phyloP scores from a whole-genome alignment of 2,113 vertebrate species.

The Cyanistes caeruleus region DNA sequence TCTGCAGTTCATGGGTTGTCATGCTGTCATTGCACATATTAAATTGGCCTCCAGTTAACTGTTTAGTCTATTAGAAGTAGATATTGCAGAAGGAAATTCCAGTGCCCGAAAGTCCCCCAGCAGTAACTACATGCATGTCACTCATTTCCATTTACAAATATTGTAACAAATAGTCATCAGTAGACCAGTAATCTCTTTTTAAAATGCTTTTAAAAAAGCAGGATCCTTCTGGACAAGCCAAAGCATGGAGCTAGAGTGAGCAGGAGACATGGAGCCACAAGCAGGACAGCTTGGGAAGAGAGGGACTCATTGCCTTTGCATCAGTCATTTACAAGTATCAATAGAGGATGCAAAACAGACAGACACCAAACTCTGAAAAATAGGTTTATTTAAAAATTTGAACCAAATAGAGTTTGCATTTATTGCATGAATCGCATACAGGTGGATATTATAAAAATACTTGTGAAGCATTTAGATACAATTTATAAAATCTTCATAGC shows the following conservation, averaged over 20 bases:
- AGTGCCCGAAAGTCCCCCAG: neutral
- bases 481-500: neutral
- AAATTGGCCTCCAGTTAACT: neutral
- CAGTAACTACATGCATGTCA: neutral
- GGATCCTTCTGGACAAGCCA: neutral
- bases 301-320: neutral
- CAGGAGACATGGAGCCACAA: neutral
- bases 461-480: neutral
- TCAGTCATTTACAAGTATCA: neutral
- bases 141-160: neutral
- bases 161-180: neutral
- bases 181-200: neutral
- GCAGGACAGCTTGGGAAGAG: neutral
- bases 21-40: neutral
- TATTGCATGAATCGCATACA: neutral
- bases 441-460: slow-evolving; percentile 40
- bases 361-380: slow-evolving; percentile 14
- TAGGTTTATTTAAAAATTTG: slow-evolving; percentile 35
- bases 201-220: neutral
- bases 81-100: neutral
- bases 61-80: neutral
- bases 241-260: neutral
- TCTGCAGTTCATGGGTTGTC: neutral
- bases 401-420: neutral
- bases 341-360: neutral